Percentiles rank a stretch among this genome's conserved stretches.
Evolutionary conservation across 1,140 invertebrate species (phyloP).

Genomic region (Panagrolaimus sp.): DNA sequence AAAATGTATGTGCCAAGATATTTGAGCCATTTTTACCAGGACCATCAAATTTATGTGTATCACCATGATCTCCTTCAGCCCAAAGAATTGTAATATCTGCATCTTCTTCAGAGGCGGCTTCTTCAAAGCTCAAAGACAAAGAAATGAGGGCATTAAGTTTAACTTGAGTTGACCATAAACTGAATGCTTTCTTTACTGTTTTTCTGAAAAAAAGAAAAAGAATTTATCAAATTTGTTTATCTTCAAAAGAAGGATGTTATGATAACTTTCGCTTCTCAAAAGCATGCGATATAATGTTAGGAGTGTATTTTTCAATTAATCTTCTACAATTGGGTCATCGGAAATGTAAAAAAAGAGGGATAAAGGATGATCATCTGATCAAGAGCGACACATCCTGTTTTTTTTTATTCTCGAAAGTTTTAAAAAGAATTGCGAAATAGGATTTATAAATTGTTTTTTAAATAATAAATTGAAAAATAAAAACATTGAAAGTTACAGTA

Average conservation of each 20-base stretch:
- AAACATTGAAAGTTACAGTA: too few species aligned
- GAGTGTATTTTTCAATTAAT: not conserved
- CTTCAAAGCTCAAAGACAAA: conserved; percentile 23
- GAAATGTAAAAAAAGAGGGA: not conserved
- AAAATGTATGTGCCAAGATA: conserved; percentile 52
- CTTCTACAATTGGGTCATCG: not conserved
- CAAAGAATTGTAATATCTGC: conserved; percentile 49
- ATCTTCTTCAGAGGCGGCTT: conserved; percentile 28
- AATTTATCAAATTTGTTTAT: not conserved
- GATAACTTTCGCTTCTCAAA: not conserved
- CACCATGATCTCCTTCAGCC: conserved; percentile 52
- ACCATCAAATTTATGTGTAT: conserved; percentile 50
- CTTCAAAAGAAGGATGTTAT: not conserved
- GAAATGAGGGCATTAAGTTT: conserved; percentile 36
- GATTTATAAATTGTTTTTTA: too few species aligned
- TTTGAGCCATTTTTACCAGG: conserved; percentile 39
- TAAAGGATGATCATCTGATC: conserved; percentile 2
- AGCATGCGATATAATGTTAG: not conserved
- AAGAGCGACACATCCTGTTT: not conserved
- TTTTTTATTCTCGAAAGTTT: too few species aligned
- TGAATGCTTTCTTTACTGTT: conserved; percentile 47
- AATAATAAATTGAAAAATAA: too few species aligned
- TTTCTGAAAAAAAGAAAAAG: conserved; percentile 31
- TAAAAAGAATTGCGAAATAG: too few species aligned
- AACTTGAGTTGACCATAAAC: conserved; percentile 49